Evolutionary conservation across 2,888 invertebrate genomes (phyloP).

Genomic region (Tethea ocularis): DNA sequence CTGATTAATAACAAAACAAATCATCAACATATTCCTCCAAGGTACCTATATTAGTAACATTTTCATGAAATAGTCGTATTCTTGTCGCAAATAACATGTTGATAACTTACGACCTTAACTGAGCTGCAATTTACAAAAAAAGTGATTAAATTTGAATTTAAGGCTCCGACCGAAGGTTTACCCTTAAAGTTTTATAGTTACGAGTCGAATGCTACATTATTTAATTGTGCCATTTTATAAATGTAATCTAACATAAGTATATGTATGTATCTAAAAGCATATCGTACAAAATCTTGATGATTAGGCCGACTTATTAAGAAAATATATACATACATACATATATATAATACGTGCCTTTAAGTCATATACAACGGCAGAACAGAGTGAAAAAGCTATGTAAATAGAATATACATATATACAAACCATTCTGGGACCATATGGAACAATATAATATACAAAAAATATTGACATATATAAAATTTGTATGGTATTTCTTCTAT

Average conservation of each 20-base stretch:
- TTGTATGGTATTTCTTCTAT: background rate
- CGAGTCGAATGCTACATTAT: slow-evolving; percentile 71
- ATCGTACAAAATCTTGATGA: slow-evolving; percentile 37
- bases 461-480: background rate
- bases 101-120: too few species aligned
- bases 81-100: too few species aligned
- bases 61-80: too few species aligned
- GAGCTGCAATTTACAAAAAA: too few species aligned
- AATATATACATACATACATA: slow-evolving; percentile 4
- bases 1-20: too few species aligned
- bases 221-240: slow-evolving; percentile 74
- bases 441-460: background rate
- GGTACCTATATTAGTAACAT: too few species aligned
- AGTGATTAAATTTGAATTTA: too few species aligned
- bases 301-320: slow-evolving; percentile 35
- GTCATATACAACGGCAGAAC: slow-evolving; percentile 1
- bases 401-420: slow-evolving; percentile 1
- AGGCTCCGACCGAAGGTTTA: too few species aligned
- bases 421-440: slow-evolving; percentile 1
- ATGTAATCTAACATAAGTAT: slow-evolving; percentile 57
- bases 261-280: slow-evolving; percentile 45
- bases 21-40: too few species aligned
- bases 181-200: slow-evolving; percentile 29
- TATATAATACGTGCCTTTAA: slow-evolving; percentile 42
- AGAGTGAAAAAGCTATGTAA: background rate